These are phyloP conservation scores for Reinhardtius hippoglossoides DNA, from an alignment of 2,113 vertebrate genomes.

Conservation along the genomic window DNA sequence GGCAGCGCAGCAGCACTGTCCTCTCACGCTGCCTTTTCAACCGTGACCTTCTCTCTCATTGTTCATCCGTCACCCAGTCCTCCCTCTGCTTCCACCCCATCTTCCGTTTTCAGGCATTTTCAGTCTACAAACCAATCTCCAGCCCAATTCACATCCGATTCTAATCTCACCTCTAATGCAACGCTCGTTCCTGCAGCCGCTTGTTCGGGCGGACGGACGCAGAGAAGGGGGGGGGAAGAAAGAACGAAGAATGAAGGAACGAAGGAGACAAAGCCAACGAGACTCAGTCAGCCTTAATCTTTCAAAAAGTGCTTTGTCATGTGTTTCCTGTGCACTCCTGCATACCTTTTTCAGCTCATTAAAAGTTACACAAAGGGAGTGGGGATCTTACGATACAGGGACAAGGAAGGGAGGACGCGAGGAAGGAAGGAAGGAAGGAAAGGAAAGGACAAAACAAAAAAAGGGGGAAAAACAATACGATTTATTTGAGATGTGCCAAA, in stretches of 20 bases:
- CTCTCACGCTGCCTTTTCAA: conserved; percentile 47
- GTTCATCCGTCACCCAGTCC: conserved; percentile 61
- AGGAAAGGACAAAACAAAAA: conserved; percentile 28
- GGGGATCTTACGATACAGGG: conserved; percentile 17
- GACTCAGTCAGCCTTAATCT: conserved; percentile 72
- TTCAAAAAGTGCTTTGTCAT: conserved; percentile 75
- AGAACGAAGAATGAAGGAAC: conserved; percentile 16
- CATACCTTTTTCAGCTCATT: conserved; percentile 74
- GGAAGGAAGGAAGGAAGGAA: conserved; percentile 2
- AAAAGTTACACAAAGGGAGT: conserved; percentile 65
- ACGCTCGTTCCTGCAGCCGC: conserved; percentile 63
- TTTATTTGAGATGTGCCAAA: conserved; percentile 72
- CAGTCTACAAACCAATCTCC: conserved; percentile 76
- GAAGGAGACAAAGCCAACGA: conserved; percentile 54
- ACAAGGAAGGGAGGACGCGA: conserved; percentile 4
- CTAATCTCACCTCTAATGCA: conserved; percentile 74
- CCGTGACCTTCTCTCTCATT: conserved; percentile 72
- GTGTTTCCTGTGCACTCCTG: conserved; percentile 66
- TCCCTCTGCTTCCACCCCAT: conserved; percentile 54
- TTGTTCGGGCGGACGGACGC: conserved; percentile 48
- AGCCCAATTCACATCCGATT: conserved; percentile 77
- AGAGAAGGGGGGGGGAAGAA: conserved; percentile 26
- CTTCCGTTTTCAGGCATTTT: conserved; percentile 69
- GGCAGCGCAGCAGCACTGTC: background rate
- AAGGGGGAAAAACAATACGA: conserved; percentile 55